Percentiles rank a stretch among this genome's conserved stretches.
Conservation (phyloP, 2,113 vertebrate genomes). For the Saimiri boliviensis region DNA sequence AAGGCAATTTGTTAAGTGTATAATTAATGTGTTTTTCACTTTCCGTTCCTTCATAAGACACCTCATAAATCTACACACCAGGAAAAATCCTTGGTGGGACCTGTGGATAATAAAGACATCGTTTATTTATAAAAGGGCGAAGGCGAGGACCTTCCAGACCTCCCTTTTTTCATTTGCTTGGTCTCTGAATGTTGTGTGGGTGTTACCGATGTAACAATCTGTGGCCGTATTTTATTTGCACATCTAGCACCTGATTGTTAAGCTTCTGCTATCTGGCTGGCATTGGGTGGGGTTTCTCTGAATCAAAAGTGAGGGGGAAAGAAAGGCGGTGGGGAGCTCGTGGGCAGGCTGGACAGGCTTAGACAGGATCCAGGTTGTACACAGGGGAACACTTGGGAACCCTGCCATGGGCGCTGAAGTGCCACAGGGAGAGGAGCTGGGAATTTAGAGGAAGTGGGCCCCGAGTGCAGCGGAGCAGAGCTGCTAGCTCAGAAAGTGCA, state of each 20-base stretch:
- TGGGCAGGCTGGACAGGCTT: not conserved
- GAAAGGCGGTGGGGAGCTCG: not conserved
- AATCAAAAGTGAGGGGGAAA: not conserved
- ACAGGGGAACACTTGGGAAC: not conserved
- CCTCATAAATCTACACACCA: not conserved
- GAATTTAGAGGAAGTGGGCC: not conserved
- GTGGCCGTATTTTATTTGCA: not conserved
- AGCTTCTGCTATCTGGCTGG: not conserved
- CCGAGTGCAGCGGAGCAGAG: not conserved
- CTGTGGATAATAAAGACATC: not conserved
- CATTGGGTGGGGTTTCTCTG: not conserved
- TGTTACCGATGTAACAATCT: not conserved
- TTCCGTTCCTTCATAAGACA: not conserved
- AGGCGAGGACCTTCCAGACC: not conserved
- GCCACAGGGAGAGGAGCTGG: not conserved
- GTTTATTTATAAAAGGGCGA: not conserved
- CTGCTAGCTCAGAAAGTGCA: not conserved
- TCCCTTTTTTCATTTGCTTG: not conserved
- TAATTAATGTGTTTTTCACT: slow-evolving; percentile 29
- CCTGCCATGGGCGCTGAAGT: not conserved
- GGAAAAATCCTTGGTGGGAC: not conserved
- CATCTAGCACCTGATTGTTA: not conserved
- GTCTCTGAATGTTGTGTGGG: not conserved
- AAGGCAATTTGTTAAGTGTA: not conserved
- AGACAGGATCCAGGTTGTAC: not conserved